Base-by-base conservation (phyloP, 2,888 invertebrate species). In the Schizaphis graminum region DNA sequence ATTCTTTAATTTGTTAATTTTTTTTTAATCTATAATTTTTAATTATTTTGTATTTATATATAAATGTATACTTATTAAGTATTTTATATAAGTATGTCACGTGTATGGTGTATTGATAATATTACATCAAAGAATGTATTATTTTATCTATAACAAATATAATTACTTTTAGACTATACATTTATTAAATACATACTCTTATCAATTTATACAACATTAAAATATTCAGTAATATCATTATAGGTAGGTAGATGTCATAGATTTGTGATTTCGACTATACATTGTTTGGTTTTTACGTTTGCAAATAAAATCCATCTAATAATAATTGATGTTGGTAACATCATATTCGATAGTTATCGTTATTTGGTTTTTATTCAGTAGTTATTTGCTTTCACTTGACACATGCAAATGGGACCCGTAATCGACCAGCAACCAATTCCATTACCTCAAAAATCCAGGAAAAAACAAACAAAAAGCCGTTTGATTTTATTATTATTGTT, bases 401-500 rank as follows among this genome's bases (percentile, higher is more conserved):
- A 35, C n/a, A 41, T 28, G 28, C 67, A 41, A 61, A 92, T 24
- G 41, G 21, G 35, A 91, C n/a, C 10, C 41, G 26, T 67, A 77
- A 77, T 84, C 93, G 67, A 41, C 41, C 35, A 44, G 84, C 47
- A 49, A 57, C 89, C 84, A 93, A 93, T 93, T 93, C 89, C 57
- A 57, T 85, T 89, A 84, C 28, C 10, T 44, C 11, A 21, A 77
- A 77, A 77, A 41, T 44, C 85, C 24, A 2, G 1, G 4, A 67
- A 89, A 89, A 89, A 89, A 56, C 13, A 61, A 47, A 67, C 8
- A 90, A 90, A 86, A 86, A 28, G 93, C 89, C 1, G 89, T 93
- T 93, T 84, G 77, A 67, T 88, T 92, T 92, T 92, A 88, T 93
- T 84, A 88, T 61, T 67, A 88, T 61, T 53, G 28, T n/a, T 61